Evolutionary conservation across 2,888 invertebrate genomes (phyloP).

Genomic region (Isotomurus palustris): DNA sequence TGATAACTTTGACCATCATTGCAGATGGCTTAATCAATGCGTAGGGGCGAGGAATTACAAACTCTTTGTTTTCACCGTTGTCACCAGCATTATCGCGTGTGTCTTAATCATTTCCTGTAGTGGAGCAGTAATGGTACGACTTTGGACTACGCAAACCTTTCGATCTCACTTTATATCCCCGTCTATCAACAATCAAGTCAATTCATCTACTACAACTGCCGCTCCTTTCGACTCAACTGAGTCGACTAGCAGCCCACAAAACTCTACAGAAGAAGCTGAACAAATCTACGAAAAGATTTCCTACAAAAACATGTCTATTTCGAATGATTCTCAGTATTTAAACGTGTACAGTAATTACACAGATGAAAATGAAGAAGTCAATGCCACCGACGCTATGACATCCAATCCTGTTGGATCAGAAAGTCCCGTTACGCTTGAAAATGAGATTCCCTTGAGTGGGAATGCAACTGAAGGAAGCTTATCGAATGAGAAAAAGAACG

Average conservation of each 20-base stretch:
- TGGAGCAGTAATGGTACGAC: constrained; percentile 51
- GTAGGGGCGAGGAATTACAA: constrained; percentile 86
- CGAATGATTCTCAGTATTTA: too few species aligned
- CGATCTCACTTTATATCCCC: too few species aligned
- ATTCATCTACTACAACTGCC: not conserved
- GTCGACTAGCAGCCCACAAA: too few species aligned
- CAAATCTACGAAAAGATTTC: not conserved
- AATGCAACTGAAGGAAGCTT: too few species aligned
- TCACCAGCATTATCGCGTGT: constrained; percentile 70
- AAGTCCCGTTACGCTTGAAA: too few species aligned
- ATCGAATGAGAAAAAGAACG: too few species aligned
- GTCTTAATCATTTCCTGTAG: constrained; percentile 66
- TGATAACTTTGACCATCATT: constrained; percentile 91
- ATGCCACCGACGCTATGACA: not conserved
- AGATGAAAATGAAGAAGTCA: not conserved
- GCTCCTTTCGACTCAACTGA: too few species aligned
- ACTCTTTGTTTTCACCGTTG: constrained; percentile 73
- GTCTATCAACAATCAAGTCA: not conserved
- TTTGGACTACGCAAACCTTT: constrained; percentile 20
- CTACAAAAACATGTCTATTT: not conserved
- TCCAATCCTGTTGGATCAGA: too few species aligned
- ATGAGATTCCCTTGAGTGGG: too few species aligned
- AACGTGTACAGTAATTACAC: too few species aligned
- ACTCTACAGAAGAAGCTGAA: not conserved
- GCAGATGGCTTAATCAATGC: constrained; percentile 98